Evolutionary conservation across 2,888 invertebrate genomes (phyloP).

Genomic region (Noctua janthe): DNA sequence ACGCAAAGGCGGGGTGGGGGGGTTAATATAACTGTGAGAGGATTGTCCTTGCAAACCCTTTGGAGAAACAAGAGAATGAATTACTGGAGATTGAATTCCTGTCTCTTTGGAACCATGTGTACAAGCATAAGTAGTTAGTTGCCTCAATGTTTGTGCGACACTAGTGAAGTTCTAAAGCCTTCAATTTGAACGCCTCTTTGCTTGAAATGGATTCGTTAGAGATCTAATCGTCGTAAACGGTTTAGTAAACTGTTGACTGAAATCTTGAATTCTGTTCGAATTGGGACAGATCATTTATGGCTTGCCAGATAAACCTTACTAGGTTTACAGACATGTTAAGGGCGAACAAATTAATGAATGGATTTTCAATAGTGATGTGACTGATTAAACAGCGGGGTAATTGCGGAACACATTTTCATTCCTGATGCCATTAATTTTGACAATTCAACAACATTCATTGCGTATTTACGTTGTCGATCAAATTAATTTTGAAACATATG

Average conservation of each 20-base stretch:
- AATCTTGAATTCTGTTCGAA: neutral
- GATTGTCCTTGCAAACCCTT: slow-evolving; percentile 3
- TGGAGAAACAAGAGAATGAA: slow-evolving; percentile 14
- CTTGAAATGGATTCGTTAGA: slow-evolving; percentile 23
- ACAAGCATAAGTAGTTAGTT: slow-evolving; percentile 6
- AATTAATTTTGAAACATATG: neutral
- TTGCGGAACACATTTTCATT: neutral
- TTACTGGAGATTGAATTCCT: slow-evolving; percentile 29
- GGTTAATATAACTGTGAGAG: neutral
- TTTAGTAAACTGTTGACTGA: slow-evolving; percentile 23
- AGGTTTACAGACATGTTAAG: neutral
- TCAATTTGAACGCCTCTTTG: slow-evolving; percentile 9
- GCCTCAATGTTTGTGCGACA: slow-evolving; percentile 24
- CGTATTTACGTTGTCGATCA: too few relatives aligned
- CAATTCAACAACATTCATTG: neutral
- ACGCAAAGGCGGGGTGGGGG: neutral
- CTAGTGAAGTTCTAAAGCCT: slow-evolving; percentile 27
- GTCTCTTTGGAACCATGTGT: slow-evolving; percentile 26
- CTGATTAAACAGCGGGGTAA: neutral
- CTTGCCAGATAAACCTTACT: neutral
- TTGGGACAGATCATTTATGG: neutral
- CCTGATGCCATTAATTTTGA: neutral
- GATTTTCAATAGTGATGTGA: neutral
- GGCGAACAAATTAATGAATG: neutral
- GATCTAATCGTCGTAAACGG: slow-evolving; percentile 14